phyloP scores from a whole-genome alignment of 2,888 invertebrate species.

The Lysandra coridon region DNA sequence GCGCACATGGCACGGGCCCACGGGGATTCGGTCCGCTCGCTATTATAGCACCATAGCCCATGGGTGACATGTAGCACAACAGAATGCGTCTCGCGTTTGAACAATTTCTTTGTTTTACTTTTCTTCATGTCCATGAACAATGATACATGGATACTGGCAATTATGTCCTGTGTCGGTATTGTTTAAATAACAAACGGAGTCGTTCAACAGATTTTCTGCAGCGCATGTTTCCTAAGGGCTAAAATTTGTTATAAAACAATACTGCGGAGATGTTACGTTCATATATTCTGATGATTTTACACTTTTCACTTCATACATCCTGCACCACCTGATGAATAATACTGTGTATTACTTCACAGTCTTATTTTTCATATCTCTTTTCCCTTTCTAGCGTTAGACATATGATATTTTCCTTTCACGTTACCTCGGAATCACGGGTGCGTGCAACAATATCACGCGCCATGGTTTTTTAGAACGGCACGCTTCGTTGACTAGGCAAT shows the following conservation, averaged over 20 bases:
- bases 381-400: conserved; percentile 23
- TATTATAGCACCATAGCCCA: conserved; percentile 12
- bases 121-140: conserved; percentile 6
- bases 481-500: conserved; percentile 39
- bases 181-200: neutral
- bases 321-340: conserved; percentile 19
- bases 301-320: neutral
- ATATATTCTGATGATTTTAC: neutral
- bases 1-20: conserved; percentile 57
- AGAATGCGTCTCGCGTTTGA: neutral
- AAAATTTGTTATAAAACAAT: neutral
- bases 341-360: conserved; percentile 30
- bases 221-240: neutral
- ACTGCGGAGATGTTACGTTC: neutral
- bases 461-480: conserved; percentile 51
- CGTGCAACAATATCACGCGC: conserved; percentile 46
- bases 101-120: conserved; percentile 19
- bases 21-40: conserved; percentile 52
- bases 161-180: neutral
- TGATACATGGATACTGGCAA: neutral
- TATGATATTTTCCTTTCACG: conserved; percentile 26
- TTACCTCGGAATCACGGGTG: conserved; percentile 32
- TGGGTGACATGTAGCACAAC: conserved; percentile 17
- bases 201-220: neutral
- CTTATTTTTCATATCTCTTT: conserved; percentile 14